Base-by-base conservation (phyloP, 2,113 vertebrate genomes). In the Prunella himalayana region DNA sequence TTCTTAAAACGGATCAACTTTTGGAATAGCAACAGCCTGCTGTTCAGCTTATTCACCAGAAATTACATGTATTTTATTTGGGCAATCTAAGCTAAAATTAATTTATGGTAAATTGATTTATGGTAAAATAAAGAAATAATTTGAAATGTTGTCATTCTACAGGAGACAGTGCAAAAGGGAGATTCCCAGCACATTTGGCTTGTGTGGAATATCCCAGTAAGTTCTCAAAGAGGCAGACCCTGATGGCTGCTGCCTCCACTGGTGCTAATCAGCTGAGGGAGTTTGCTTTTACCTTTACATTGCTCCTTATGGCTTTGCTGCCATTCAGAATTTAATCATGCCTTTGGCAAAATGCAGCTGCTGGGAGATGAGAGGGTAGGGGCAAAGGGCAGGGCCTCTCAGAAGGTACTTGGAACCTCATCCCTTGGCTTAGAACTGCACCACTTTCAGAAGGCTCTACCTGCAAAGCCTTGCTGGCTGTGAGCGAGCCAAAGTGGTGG, bases 391-490 rank as follows among this genome's bases (percentile, higher is more conserved):
- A 8, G 0, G 0, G 22, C n/a, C 21, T 90, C 31, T 47, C 31
- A 5, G 45, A 7, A 28, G 14, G 4, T 30, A 2, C 23, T 56
- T 68, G 12, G 4, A 57, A 44, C 31, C 9, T 78, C 70, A 10
- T 71, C 28, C 27, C 19, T 3, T 33, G 1, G 11, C n/a, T 70
- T 50, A 28, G 56, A 49, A 10, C 24, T n/a, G 22, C 28, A 18
- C n/a, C 6, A 5, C 11, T 42, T 77, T 47, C 7, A 0, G 9
- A 53, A 27, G 2, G 1, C 30, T 25, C 28, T 45, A 10, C 25
- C 31, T 41, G 6, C 0, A 0, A 47, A 6, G 21, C 37, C 1
- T 17, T 42, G 27, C 37, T 56, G n/a, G 65, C 56, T 23, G 7
- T 3, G 13, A 31, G 39, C 1, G 1, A 66, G 25, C 33, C 51